Evolutionary conservation across 1,140 invertebrate species (phyloP).

Genomic region (Calliphora vicina): DNA sequence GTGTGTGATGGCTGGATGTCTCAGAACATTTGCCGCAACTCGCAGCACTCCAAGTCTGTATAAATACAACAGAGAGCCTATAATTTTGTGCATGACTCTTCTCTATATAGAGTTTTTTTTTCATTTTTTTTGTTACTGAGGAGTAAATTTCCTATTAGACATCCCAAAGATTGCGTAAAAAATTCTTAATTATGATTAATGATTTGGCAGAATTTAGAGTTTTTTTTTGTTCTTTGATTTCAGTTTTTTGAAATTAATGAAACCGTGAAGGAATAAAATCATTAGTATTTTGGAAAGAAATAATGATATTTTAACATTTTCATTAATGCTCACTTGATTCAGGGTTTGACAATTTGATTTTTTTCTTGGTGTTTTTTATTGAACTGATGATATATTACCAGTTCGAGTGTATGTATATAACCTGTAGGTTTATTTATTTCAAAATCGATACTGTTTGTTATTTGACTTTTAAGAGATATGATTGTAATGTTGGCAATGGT

Average conservation of each 20-base stretch:
- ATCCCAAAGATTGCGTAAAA: constrained; percentile 26
- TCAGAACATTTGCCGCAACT: neutral
- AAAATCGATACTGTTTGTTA: too few relatives aligned
- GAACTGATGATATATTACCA: neutral
- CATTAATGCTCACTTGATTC: neutral
- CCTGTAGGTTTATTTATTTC: too few relatives aligned
- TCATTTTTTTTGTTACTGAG: too few relatives aligned
- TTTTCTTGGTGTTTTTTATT: neutral
- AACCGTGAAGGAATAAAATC: neutral
- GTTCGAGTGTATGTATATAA: neutral
- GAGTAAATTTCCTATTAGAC: constrained; percentile 8
- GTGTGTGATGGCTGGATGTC: neutral
- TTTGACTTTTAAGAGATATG: too few relatives aligned
- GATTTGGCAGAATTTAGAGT: constrained; percentile 27
- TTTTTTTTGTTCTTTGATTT: neutral
- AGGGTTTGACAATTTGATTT: neutral
- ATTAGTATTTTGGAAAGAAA: neutral
- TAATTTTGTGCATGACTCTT: constrained; percentile 6
- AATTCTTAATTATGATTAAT: constrained; percentile 33
- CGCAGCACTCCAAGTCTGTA: neutral
- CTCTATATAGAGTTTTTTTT: neutral
- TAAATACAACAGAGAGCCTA: neutral
- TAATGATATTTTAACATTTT: neutral
- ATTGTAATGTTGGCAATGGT: too few relatives aligned
- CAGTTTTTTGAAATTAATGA: neutral